Percentiles rank a stretch among this genome's conserved stretches.
phyloP scores from a whole-genome alignment of 2,888 invertebrate species.

The Lochmaea capreae region DNA sequence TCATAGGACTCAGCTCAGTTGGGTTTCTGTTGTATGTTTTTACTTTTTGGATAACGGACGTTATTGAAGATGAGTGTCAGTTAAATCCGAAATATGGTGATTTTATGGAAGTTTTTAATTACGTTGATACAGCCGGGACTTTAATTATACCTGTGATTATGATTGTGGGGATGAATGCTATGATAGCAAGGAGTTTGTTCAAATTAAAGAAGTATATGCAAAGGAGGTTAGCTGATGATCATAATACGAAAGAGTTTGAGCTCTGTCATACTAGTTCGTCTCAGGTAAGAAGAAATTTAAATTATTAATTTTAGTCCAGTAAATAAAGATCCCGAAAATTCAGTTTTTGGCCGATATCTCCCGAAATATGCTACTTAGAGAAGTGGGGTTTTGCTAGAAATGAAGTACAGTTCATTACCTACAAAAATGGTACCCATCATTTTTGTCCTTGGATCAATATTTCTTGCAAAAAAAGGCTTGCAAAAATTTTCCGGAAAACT shows the following conservation, averaged over 20 bases:
- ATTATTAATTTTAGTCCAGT: too few species aligned
- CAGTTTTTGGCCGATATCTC: too few species aligned
- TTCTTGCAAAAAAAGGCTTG: too few species aligned
- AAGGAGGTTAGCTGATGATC: slow-evolving; percentile 57
- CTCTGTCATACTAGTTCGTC: slow-evolving; percentile 62
- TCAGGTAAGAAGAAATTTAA: slow-evolving; percentile 60
- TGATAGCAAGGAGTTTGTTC: slow-evolving; percentile 70
- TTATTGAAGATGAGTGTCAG: slow-evolving; percentile 65
- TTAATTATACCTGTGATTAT: slow-evolving; percentile 72
- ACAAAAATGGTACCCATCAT: too few species aligned
- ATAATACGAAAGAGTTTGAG: slow-evolving; percentile 60
- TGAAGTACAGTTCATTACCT: too few species aligned
- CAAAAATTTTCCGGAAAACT: too few species aligned
- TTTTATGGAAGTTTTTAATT: slow-evolving; percentile 70
- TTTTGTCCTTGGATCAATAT: too few species aligned
- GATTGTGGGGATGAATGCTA: slow-evolving; percentile 73
- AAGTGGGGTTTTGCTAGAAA: too few species aligned
- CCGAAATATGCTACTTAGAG: too few species aligned
- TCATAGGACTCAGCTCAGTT: slow-evolving; percentile 63
- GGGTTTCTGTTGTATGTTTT: slow-evolving; percentile 56
- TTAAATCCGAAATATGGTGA: slow-evolving; percentile 67
- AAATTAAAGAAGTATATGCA: slow-evolving; percentile 66
- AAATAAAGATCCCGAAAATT: too few species aligned
- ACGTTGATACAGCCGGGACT: slow-evolving; percentile 72
- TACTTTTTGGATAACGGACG: slow-evolving; percentile 61